phyloP scores from a whole-genome alignment of 1,140 invertebrate species.

The Drosophila ambigua region DNA sequence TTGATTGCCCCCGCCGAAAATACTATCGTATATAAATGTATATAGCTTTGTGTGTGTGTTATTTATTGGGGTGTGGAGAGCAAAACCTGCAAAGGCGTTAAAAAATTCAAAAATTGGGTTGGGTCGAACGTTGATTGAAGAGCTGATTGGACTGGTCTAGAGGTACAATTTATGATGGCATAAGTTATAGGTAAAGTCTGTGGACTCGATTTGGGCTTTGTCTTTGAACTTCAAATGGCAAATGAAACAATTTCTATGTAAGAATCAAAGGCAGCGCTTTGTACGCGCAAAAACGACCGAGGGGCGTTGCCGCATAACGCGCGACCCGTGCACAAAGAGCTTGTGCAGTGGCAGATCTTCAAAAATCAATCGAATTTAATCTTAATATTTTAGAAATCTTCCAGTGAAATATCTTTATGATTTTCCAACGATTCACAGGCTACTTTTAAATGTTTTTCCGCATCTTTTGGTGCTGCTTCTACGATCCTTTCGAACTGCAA shows the following conservation, averaged over 20 bases:
- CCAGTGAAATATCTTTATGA: neutral
- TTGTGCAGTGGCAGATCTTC: too few relatives aligned
- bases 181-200: too few relatives aligned
- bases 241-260: too few relatives aligned
- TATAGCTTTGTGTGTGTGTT: neutral
- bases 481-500: neutral
- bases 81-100: neutral
- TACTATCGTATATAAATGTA: too few relatives aligned
- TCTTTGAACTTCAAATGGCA: neutral
- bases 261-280: too few relatives aligned
- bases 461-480: neutral
- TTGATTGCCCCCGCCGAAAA: slow-evolving; percentile 57
- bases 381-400: too few relatives aligned
- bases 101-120: neutral
- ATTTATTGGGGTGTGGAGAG: slow-evolving; percentile 17
- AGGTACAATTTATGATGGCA: too few relatives aligned
- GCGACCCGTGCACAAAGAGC: too few relatives aligned
- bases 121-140: neutral
- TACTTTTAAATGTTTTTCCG: neutral
- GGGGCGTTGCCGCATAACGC: too few relatives aligned
- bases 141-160: too few relatives aligned
- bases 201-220: neutral
- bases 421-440: neutral
- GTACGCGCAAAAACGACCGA: too few relatives aligned
- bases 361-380: too few relatives aligned